Evolutionary conservation across 2,797 vertebrate genomes (phyloP), one percentile per base, ranked within the genome.

Genomic region (Myioborus melanocephalus): DNA sequence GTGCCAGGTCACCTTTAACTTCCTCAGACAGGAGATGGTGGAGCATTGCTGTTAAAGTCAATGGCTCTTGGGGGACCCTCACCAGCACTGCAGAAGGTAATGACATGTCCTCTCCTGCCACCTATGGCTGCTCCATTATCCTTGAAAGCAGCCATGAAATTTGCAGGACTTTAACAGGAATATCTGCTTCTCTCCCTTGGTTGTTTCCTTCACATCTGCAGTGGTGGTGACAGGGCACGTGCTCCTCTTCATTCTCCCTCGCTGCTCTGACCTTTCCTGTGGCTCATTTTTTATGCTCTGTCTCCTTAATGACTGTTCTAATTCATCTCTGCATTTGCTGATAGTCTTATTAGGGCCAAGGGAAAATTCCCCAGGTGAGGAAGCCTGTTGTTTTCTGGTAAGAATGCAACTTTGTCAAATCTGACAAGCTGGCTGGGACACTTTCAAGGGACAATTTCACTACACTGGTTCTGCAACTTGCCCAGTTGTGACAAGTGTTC

Each of bases 241-340:
- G 26, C 65, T 77, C 78, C 41, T 95, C 90, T 53, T 90, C 30
- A 34, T 77, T 95, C 84, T 80, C 65, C 81, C 89, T 95, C 6
- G 0, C 56, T 46, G 21, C 73, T 92, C 63, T 93, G 90, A 87
- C 89, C 89, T 95, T 95, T 91, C 69, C 53, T 43, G 60, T 91
- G 82, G 59, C 75, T 97, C 92, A 68, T 94, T 96, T 91, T 95
- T 95, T 82, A 65, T 89, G 46, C 88, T 80, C n/a, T 52, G 9
- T 60, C 94, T 96, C 83, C 61, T 92, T 97, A 95, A 95, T 94
- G 92, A 89, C 77, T 87, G 8, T 80, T 92, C 46, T 87, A 94
- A 77, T 90, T 94, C 86, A 82, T 85, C 92, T 93, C 87, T 91
- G 52, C 4, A 0, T 60, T 44, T 85, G 78, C 65, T 78, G 70